Conservation (phyloP, 2,888 invertebrate genomes). For the Melanostoma mellinum region DNA sequence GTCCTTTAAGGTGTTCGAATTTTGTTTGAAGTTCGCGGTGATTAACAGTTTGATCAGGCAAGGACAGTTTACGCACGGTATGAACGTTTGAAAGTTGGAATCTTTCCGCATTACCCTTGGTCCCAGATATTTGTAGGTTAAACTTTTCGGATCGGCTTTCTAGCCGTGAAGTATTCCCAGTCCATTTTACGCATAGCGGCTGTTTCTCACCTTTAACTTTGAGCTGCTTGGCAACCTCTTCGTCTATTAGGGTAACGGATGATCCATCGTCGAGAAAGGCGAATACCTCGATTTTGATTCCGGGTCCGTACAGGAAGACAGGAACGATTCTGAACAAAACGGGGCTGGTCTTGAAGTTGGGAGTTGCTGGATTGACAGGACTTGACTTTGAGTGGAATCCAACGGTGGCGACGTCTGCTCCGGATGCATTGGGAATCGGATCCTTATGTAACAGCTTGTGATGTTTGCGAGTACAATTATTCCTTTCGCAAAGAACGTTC, state of each 20-base stretch:
- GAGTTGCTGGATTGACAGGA: not conserved
- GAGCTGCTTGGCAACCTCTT: not conserved
- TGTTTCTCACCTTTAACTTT: not conserved
- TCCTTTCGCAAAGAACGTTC: too few relatives aligned
- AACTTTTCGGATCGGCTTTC: not conserved
- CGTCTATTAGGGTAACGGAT: slow-evolving; percentile 44
- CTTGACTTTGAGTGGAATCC: not conserved
- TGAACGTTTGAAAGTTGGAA: too few relatives aligned
- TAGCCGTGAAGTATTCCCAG: not conserved
- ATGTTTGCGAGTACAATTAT: too few relatives aligned
- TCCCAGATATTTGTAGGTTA: too few relatives aligned
- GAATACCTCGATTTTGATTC: slow-evolving; percentile 39
- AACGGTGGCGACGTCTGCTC: not conserved
- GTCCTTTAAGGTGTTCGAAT: not conserved
- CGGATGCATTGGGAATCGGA: too few relatives aligned
- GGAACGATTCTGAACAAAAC: slow-evolving; percentile 49
- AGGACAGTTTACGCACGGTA: too few relatives aligned
- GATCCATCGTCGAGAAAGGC: slow-evolving; percentile 59
- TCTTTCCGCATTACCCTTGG: too few relatives aligned
- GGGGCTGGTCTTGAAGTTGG: too few relatives aligned
- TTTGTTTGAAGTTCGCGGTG: not conserved
- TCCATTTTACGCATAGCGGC: slow-evolving; percentile 5
- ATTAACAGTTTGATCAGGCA: not conserved
- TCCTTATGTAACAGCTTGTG: too few relatives aligned
- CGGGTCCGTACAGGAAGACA: slow-evolving; percentile 38